A percentile compares a stretch with the other conserved stretches of the same genome.
These are phyloP conservation scores for Burhinus bistriatus DNA, from an alignment of 2,113 vertebrate species.

Conservation along the genomic window DNA sequence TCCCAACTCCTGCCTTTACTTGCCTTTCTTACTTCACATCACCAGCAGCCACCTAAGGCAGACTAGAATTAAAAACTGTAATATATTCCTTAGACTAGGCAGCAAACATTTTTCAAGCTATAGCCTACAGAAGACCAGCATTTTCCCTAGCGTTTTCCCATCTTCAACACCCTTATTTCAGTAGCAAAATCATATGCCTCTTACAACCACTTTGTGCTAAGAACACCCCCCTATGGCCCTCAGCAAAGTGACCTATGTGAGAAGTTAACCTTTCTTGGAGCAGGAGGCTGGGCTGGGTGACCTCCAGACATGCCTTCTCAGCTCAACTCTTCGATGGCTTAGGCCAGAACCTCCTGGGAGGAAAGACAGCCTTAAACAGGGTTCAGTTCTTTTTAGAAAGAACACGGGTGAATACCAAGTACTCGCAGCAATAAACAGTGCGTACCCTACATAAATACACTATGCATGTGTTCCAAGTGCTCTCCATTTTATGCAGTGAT, in stretches of 20 bases:
- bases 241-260: not conserved
- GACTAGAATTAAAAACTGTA: not conserved
- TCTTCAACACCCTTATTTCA: not conserved
- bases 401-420: not conserved
- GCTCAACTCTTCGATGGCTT: not conserved
- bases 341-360: not conserved
- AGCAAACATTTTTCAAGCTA: not conserved
- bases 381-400: not conserved
- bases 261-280: not conserved
- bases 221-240: not conserved
- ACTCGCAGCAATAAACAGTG: not conserved
- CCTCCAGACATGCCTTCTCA: not conserved
- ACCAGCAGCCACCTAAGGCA: not conserved
- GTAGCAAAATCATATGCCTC: not conserved
- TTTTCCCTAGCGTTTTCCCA: not conserved
- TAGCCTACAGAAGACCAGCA: not conserved
- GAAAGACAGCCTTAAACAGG: not conserved
- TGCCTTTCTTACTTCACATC: not conserved
- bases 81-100: not conserved
- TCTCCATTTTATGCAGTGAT: not conserved
- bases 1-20: not conserved
- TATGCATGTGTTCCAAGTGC: not conserved
- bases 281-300: not conserved
- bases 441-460: not conserved
- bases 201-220: not conserved